phyloP scores from a whole-genome alignment of 2,113 vertebrate species.

The Gobiocypris rarus region DNA sequence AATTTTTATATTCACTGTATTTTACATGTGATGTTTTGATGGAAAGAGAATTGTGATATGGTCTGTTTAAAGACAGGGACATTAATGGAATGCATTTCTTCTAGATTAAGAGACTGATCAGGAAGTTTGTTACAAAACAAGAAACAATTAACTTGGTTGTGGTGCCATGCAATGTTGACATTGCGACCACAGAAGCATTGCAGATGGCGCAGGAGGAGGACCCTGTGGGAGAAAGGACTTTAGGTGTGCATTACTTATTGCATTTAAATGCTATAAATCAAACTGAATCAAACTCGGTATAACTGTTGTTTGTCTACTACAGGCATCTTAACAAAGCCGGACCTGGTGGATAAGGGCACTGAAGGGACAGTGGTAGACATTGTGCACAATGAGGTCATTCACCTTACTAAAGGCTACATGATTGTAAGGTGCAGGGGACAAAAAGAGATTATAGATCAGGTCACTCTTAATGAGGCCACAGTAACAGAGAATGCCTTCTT shows the following conservation, averaged over 20 bases:
- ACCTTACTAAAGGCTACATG: constrained; percentile 90
- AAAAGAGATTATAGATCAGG: constrained; percentile 73
- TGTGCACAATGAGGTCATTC: constrained; percentile 76
- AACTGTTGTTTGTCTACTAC: background rate
- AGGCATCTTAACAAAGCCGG: constrained; percentile 92
- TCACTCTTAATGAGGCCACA: constrained; percentile 77
- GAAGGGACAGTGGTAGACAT: constrained; percentile 78
- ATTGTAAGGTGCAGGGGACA: constrained; percentile 89
- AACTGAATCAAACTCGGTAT: background rate
- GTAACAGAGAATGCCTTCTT: constrained; percentile 83
- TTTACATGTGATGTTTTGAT: too few relatives aligned
- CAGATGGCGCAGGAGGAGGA: constrained; percentile 90
- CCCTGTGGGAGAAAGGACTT: constrained; percentile 84
- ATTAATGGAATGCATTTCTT: background rate
- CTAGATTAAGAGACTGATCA: constrained; percentile 85
- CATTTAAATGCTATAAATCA: background rate
- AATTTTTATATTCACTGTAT: background rate
- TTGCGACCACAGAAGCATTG: constrained; percentile 91
- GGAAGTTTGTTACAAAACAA: constrained; percentile 78
- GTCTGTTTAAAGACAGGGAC: background rate
- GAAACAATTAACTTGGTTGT: constrained; percentile 90
- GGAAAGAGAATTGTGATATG: background rate
- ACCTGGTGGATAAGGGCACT: constrained; percentile 87
- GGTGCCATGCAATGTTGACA: constrained; percentile 89
- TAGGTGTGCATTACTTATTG: constrained; percentile 72